phyloP scores from a whole-genome alignment of 2,113 vertebrate species.

The Pterocles orientalis region DNA sequence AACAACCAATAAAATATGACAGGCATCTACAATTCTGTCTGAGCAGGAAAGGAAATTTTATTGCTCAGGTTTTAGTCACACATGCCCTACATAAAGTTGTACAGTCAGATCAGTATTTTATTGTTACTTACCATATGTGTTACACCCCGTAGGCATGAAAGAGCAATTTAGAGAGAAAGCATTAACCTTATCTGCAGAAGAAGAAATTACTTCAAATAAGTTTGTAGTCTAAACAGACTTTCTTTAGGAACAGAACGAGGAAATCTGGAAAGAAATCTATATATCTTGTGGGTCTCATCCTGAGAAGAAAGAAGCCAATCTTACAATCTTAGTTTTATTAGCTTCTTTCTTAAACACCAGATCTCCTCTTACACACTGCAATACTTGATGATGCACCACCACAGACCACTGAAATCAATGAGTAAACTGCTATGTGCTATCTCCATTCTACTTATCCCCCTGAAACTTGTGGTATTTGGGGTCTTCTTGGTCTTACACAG shows the following conservation, averaged over 20 bases:
- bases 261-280: background rate
- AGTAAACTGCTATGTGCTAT: background rate
- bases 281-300: background rate
- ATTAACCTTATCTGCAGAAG: slow-evolving; percentile 1
- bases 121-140: slow-evolving; percentile 52
- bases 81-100: slow-evolving; percentile 62
- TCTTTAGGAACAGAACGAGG: background rate
- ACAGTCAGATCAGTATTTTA: slow-evolving; percentile 56
- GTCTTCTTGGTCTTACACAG: background rate
- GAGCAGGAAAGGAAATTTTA: slow-evolving; percentile 62
- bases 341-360: background rate
- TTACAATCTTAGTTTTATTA: background rate
- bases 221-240: background rate
- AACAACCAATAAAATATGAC: slow-evolving; percentile 63
- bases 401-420: background rate
- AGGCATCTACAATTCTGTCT: slow-evolving; percentile 25
- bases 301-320: background rate
- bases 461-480: background rate
- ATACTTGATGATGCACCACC: background rate
- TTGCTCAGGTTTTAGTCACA: slow-evolving; percentile 54
- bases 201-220: background rate
- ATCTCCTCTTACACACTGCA: background rate
- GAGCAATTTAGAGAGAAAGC: background rate
- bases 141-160: background rate
- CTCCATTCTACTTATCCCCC: background rate